phyloP scores from a whole-genome alignment of 1,140 invertebrate genomes.

The Sarcophaga bullata region DNA sequence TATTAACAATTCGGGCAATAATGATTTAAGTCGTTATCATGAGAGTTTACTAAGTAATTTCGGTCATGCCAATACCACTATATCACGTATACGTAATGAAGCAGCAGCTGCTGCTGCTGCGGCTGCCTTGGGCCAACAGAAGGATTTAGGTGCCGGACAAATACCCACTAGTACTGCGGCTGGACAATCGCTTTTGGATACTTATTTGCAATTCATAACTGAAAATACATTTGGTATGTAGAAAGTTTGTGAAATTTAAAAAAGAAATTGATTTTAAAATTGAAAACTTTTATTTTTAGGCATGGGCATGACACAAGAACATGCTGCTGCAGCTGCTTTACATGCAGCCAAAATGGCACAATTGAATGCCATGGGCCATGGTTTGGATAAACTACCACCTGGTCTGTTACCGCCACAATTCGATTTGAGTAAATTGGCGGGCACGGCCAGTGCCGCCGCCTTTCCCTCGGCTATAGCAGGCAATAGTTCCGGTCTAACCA shows the following conservation, averaged over 20 bases:
- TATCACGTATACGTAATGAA: constrained; percentile 66
- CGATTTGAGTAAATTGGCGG: constrained; percentile 56
- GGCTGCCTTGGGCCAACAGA: constrained; percentile 70
- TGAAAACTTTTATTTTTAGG: constrained; percentile 50
- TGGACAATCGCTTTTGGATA: constrained; percentile 82
- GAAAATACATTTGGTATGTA: constrained; percentile 77
- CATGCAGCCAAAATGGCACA: constrained; percentile 78
- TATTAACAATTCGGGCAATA: constrained; percentile 47
- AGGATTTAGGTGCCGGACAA: constrained; percentile 59
- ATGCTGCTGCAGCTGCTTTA: constrained; percentile 70
- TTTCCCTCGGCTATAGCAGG: constrained; percentile 34
- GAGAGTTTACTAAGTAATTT: constrained; percentile 66
- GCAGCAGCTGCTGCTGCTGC: constrained; percentile 66
- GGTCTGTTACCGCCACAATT: constrained; percentile 59
- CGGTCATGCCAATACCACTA: constrained; percentile 71
- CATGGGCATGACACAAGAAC: constrained; percentile 68
- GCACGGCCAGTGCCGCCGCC: background rate
- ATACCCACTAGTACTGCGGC: constrained; percentile 64
- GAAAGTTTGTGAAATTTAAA: background rate
- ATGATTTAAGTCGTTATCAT: constrained; percentile 59
- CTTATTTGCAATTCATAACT: constrained; percentile 85
- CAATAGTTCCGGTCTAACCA: constrained; percentile 49
- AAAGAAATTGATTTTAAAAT: no score
- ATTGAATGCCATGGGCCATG: constrained; percentile 73
- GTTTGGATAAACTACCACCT: constrained; percentile 68